Conservation (phyloP, 2,888 invertebrate genomes). For the Phorcus lineatus region DNA sequence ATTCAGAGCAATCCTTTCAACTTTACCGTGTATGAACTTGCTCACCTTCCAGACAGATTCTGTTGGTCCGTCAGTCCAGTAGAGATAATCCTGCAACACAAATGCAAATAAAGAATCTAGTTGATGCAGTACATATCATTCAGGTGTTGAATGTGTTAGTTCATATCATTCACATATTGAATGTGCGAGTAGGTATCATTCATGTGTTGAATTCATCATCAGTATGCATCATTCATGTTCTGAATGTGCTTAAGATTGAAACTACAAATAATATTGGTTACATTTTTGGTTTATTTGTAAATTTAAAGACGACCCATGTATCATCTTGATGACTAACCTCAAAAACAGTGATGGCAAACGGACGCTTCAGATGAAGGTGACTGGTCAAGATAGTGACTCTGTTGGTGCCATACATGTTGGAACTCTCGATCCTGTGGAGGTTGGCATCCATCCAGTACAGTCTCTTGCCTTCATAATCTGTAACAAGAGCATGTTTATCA, state of each 20-base stretch:
- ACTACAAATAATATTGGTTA: too few species aligned
- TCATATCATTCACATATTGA: too few species aligned
- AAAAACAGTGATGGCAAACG: conserved; percentile 97
- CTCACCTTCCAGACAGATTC: conserved; percentile 93
- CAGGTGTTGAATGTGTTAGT: too few species aligned
- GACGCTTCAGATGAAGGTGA: conserved; percentile 88
- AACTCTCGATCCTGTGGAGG: conserved; percentile 90
- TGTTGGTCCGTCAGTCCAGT: conserved; percentile 99
- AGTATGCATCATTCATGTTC: too few species aligned
- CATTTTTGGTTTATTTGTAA: too few species aligned
- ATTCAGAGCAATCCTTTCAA: conserved; percentile 76
- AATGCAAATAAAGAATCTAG: too few species aligned
- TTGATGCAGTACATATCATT: too few species aligned
- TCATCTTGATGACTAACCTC: too few species aligned
- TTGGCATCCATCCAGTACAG: conserved; percentile 99
- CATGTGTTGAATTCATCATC: too few species aligned
- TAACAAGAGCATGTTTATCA: conserved; percentile 30
- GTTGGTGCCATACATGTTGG: conserved; percentile 90
- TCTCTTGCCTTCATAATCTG: conserved; percentile 89
- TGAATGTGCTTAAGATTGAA: too few species aligned
- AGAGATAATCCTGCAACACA: conserved; percentile 85
- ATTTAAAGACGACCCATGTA: too few species aligned
- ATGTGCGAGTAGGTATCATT: too few species aligned
- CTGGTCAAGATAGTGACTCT: conserved; percentile 80
- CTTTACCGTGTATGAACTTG: conserved; percentile 90